These are phyloP conservation scores for Ophion costatus DNA, from an alignment of 2,888 invertebrate species.

Conservation along the genomic window DNA sequence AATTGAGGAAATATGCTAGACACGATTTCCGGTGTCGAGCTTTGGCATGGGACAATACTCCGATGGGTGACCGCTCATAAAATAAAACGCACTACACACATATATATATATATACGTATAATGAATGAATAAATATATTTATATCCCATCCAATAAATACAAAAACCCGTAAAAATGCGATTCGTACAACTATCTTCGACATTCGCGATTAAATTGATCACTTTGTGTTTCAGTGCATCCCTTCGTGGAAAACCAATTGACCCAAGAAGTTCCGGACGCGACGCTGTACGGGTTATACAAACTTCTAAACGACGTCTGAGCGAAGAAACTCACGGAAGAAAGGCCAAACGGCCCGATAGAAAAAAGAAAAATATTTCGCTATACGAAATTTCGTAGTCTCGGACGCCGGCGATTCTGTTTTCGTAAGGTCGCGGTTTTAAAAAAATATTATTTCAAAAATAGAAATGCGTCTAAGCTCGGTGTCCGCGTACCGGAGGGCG, in stretches of 20 bases:
- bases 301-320: conserved; percentile 67
- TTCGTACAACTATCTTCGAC: not conserved
- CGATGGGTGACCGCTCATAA: too few species aligned
- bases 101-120: not conserved
- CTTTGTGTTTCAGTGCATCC: conserved; percentile 70
- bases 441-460: not conserved
- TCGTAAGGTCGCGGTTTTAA: too few species aligned
- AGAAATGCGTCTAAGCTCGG: not conserved
- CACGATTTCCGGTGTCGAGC: not conserved
- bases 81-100: too few species aligned
- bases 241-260: conserved; percentile 67
- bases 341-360: not conserved
- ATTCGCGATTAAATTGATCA: not conserved
- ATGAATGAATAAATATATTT: not conserved
- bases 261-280: conserved; percentile 67
- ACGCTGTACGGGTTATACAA: conserved; percentile 75
- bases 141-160: not conserved
- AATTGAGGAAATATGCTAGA: not conserved
- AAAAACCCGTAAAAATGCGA: not conserved
- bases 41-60: not conserved
- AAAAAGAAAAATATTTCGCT: not conserved
- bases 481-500: not conserved
- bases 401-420: not conserved
- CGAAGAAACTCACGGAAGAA: not conserved
- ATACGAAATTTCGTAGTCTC: not conserved